Evolutionary conservation across 2,113 vertebrate genomes (phyloP).

Genomic region (Chaenogobius annularis): DNA sequence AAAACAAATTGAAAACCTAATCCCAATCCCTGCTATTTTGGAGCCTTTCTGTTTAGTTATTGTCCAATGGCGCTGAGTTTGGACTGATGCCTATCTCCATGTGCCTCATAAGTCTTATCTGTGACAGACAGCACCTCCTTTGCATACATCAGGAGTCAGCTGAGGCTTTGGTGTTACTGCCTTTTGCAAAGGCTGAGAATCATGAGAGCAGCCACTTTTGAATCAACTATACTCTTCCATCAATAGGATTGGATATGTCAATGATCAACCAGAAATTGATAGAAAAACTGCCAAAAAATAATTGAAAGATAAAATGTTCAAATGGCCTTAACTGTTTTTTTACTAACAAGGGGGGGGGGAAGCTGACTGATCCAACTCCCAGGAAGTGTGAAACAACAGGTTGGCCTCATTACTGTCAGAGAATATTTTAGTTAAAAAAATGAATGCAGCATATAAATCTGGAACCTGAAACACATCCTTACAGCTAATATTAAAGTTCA

Average conservation of each 20-base stretch:
- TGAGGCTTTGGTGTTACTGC: not conserved
- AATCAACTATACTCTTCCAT: not conserved
- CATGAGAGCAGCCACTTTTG: not conserved
- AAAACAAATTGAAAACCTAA: too few species aligned
- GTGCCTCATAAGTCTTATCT: not conserved
- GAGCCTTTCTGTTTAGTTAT: not conserved
- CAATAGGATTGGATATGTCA: too few species aligned
- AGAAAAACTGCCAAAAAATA: too few species aligned
- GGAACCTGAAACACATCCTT: not conserved
- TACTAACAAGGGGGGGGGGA: not conserved
- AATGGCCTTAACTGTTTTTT: not conserved
- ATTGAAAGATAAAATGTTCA: too few species aligned
- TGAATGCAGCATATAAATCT: not conserved
- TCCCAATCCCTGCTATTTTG: too few species aligned
- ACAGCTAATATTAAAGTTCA: not conserved
- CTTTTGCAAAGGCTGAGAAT: not conserved
- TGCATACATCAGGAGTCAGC: not conserved
- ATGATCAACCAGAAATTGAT: too few species aligned
- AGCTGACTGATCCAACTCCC: not conserved
- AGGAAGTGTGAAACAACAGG: not conserved
- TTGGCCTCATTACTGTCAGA: not conserved
- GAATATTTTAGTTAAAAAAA: not conserved
- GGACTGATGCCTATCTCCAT: not conserved
- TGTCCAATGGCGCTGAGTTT: not conserved
- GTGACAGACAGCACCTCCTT: not conserved